Percentiles rank a stretch among this genome's conserved stretches.
Conservation (phyloP, 2,888 invertebrate species). For the Eupithecia vulgata region DNA sequence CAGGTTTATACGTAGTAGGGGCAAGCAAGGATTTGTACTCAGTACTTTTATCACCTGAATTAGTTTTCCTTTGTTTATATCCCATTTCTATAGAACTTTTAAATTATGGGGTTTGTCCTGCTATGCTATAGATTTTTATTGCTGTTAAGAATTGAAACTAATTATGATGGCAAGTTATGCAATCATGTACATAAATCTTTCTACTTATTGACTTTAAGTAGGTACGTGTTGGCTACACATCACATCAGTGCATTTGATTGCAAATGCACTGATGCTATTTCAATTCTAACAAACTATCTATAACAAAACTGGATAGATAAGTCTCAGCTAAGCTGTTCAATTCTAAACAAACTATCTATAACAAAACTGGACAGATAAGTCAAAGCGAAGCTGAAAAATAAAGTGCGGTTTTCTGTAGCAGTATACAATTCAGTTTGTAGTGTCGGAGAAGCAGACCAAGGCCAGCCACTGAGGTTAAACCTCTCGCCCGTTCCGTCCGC, state of each 20-base stretch:
- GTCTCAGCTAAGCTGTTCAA: neutral
- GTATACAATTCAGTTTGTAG: conserved; percentile 25
- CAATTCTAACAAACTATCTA: neutral
- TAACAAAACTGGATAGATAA: neutral
- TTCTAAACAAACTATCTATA: neutral
- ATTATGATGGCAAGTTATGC: too few relatives aligned
- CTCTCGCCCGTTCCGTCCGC: conserved; percentile 52
- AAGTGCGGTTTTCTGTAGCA: conserved; percentile 12
- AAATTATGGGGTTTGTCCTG: neutral
- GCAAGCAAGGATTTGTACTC: neutral
- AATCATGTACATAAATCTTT: neutral
- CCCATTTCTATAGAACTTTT: neutral
- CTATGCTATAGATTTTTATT: neutral
- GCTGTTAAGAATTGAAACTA: too few relatives aligned
- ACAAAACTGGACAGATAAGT: neutral
- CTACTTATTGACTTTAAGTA: neutral
- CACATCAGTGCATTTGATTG: neutral
- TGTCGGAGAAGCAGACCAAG: conserved; percentile 26
- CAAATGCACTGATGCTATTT: too few relatives aligned
- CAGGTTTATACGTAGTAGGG: neutral
- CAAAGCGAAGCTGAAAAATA: neutral
- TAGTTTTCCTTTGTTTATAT: neutral
- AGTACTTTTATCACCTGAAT: neutral
- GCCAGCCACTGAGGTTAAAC: conserved; percentile 31
- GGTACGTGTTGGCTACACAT: neutral